Conservation (phyloP, 2,888 invertebrate species). For the Drosophila testacea region DNA sequence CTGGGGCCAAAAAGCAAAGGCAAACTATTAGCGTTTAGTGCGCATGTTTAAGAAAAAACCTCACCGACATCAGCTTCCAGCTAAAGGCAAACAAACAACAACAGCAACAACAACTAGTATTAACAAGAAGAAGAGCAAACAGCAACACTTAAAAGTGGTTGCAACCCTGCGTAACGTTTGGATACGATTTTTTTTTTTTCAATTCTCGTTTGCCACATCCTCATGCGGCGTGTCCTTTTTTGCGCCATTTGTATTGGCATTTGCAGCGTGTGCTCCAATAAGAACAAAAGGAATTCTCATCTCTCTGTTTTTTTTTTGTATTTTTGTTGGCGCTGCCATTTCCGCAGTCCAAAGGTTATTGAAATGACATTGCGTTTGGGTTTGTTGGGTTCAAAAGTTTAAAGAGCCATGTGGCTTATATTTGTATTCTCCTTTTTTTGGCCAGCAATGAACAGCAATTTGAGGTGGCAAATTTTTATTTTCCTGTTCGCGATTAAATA, state of each 20-base stretch:
- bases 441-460: constrained; percentile 29
- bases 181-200: constrained; percentile 14
- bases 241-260: constrained; percentile 82
- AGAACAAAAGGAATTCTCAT: constrained; percentile 76
- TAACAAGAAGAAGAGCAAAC: constrained; percentile 55
- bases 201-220: constrained; percentile 8
- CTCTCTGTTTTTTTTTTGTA: constrained; percentile 13
- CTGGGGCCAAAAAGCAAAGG: constrained; percentile 46
- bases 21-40: constrained; percentile 81
- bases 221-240: constrained; percentile 64
- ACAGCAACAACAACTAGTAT: constrained; percentile 34
- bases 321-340: constrained; percentile 37
- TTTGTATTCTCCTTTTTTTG: constrained; percentile 1
- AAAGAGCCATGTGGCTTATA: constrained; percentile 45
- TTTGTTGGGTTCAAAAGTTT: constrained; percentile 53
- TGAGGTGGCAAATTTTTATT: constrained; percentile 54
- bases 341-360: constrained; percentile 70
- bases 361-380: constrained; percentile 58
- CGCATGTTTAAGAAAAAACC: constrained; percentile 71
- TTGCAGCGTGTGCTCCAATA: constrained; percentile 79
- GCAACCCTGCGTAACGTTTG: constrained; percentile 71
- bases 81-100: constrained; percentile 52
- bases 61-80: constrained; percentile 42
- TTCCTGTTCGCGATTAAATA: constrained; percentile 55
- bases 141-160: constrained; percentile 80